Evolutionary conservation across 2,797 vertebrate genomes (phyloP).

Genomic region (Intellagama lesueurii): DNA sequence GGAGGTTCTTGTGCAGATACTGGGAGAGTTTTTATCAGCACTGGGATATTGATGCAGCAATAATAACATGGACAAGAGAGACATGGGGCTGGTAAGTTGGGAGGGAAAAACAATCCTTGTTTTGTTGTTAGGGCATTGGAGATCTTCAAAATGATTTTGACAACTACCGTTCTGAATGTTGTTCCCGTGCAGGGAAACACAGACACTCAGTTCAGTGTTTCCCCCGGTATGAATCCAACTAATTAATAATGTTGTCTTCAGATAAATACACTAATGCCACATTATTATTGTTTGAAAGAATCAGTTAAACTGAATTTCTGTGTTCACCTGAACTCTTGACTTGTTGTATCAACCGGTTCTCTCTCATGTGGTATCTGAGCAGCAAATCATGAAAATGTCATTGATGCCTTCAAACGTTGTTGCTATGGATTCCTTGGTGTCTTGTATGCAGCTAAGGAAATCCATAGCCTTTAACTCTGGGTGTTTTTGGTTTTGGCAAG

Average conservation of each 20-base stretch:
- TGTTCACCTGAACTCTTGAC: conserved; percentile 62
- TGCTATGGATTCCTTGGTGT: conserved; percentile 51
- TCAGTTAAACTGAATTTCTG: conserved; percentile 55
- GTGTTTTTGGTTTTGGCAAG: conserved; percentile 59
- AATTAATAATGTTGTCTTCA: conserved; percentile 15
- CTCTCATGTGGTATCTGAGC: conserved; percentile 63
- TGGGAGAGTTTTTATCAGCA: conserved; percentile 79
- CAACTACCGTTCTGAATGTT: conserved; percentile 20
- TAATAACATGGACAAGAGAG: not conserved
- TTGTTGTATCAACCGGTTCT: conserved; percentile 27
- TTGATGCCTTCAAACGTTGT: conserved; percentile 41
- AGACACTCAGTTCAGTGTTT: conserved; percentile 53
- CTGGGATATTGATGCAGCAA: conserved; percentile 39
- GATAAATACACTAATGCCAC: not conserved
- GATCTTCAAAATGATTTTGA: conserved; percentile 39
- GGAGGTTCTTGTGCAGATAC: conserved; percentile 81
- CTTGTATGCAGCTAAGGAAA: conserved; percentile 54
- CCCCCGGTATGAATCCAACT: not conserved
- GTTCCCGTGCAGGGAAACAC: conserved; percentile 53
- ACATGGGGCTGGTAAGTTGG: conserved; percentile 8
- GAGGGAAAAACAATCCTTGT: conserved; percentile 1
- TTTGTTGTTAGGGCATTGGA: conserved; percentile 50
- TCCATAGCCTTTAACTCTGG: conserved; percentile 42
- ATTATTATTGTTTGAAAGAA: conserved; percentile 32
- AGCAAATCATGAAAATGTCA: conserved; percentile 26